phyloP scores from a whole-genome alignment of 2,113 vertebrate species.

The Silurus meridionalis region DNA sequence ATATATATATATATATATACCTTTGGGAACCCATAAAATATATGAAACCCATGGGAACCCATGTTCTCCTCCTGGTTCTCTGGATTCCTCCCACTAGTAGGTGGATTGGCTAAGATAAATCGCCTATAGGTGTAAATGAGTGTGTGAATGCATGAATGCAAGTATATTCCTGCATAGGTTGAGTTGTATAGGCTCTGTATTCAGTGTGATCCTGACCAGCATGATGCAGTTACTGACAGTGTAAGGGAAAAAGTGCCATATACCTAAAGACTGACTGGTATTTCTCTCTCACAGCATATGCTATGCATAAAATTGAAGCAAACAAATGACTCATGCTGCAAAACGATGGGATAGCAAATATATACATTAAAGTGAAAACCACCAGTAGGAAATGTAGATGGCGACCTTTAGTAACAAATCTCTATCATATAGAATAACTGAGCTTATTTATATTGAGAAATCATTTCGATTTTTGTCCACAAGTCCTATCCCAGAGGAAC shows the following conservation, averaged over 20 bases:
- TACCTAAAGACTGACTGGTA: not conserved
- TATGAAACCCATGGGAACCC: too few relatives aligned
- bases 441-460: not conserved
- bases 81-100: not conserved
- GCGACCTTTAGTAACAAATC: not conserved
- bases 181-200: not conserved
- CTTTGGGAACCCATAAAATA: too few relatives aligned
- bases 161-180: not conserved
- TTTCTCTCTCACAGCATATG: slow-evolving; percentile 7
- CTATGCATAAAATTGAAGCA: not conserved
- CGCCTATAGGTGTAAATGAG: not conserved
- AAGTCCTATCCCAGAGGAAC: not conserved
- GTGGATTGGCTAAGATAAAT: not conserved
- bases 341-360: not conserved
- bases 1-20: too few relatives aligned
- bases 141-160: not conserved
- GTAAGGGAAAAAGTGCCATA: not conserved
- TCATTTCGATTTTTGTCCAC: not conserved
- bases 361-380: not conserved
- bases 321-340: not conserved
- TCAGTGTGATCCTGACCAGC: not conserved
- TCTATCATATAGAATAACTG: not conserved
- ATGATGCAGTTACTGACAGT: not conserved
- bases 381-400: not conserved
- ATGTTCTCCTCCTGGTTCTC: not conserved